A percentile compares a stretch with the other conserved stretches of the same genome.
Conservation (phyloP, 2,888 invertebrate species). For the Diploptera punctata region DNA sequence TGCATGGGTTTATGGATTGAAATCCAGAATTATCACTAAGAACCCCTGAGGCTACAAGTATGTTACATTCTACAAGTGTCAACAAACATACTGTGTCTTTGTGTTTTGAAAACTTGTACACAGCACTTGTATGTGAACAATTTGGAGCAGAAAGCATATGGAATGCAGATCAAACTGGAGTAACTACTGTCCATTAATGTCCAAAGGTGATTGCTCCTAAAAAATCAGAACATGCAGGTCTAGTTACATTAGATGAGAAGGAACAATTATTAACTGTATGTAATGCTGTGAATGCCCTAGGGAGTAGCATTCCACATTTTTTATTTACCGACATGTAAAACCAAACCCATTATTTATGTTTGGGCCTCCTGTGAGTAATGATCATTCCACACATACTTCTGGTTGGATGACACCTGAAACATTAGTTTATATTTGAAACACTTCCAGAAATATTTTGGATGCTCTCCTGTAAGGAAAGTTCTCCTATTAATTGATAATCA, state of each 20-base stretch:
- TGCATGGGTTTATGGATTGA: conserved; percentile 44
- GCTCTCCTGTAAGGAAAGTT: conserved; percentile 39
- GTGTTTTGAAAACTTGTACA: conserved; percentile 43
- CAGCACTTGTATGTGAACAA: conserved; percentile 33
- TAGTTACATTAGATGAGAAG: conserved; percentile 46
- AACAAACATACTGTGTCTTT: conserved; percentile 41
- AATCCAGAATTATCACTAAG: conserved; percentile 42
- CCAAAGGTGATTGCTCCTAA: conserved; percentile 42
- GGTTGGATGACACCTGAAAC: conserved; percentile 43
- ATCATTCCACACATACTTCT: neutral
- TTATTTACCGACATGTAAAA: conserved; percentile 42
- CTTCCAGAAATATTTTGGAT: conserved; percentile 38
- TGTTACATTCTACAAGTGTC: conserved; percentile 41
- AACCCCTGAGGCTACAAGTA: conserved; percentile 43
- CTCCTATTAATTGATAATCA: conserved; percentile 46
- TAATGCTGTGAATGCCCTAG: conserved; percentile 40
- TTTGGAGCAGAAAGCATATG: conserved; percentile 42
- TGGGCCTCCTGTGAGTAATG: neutral
- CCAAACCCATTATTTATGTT: neutral
- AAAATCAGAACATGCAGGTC: conserved; percentile 45
- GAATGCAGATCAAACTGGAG: conserved; percentile 45
- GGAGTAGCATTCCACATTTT: conserved; percentile 43
- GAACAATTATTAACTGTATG: conserved; percentile 45
- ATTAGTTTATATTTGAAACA: conserved; percentile 45
- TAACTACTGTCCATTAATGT: conserved; percentile 43